Percentiles rank a stretch among this genome's conserved stretches.
Conservation (phyloP, 2,113 vertebrate genomes). For the Actenoides lindsayi region DNA sequence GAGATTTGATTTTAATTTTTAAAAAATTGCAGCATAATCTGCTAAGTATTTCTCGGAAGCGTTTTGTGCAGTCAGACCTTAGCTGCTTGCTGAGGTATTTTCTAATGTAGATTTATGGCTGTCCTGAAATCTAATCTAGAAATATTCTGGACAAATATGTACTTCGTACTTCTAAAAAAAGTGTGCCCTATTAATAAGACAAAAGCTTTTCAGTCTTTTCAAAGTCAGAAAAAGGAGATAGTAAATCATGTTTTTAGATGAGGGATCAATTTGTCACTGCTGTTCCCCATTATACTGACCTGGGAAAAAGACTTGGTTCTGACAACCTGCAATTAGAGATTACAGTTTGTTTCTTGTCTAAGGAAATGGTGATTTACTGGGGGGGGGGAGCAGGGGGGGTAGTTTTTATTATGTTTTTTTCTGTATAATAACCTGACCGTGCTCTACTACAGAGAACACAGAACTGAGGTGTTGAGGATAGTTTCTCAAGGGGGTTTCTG, state of each 20-base stretch:
- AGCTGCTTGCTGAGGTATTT: not conserved
- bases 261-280: not conserved
- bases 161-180: not conserved
- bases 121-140: not conserved
- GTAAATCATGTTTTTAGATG: not conserved
- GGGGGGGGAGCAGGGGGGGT: not conserved
- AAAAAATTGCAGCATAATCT: not conserved
- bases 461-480: not conserved
- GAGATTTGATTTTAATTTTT: not conserved
- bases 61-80: not conserved
- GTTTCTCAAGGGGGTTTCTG: not conserved
- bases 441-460: not conserved
- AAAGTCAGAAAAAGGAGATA: constrained; percentile 25
- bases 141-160: not conserved
- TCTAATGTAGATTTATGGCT: not conserved
- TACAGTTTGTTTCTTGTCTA: not conserved
- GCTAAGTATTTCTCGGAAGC: not conserved
- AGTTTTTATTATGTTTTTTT: not conserved
- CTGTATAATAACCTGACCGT: not conserved
- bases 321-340: constrained; percentile 38
- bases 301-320: not conserved
- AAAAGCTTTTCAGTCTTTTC: not conserved
- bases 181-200: not conserved
- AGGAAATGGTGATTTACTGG: not conserved
- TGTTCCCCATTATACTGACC: constrained; percentile 5